phyloP scores from a whole-genome alignment of 2,113 vertebrate species.

The Oreochromis niloticus region DNA sequence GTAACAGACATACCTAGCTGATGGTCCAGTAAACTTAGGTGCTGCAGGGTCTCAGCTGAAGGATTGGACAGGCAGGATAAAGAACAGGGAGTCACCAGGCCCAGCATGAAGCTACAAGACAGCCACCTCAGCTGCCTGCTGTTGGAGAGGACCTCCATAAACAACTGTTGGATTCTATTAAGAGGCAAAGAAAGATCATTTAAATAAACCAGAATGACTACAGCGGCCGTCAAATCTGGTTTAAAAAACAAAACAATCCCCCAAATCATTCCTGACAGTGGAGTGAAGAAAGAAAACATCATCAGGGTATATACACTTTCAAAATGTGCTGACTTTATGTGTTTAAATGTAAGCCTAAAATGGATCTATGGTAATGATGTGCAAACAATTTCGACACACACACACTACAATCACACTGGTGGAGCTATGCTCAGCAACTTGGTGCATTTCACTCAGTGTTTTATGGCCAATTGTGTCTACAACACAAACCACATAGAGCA shows the following conservation, averaged over 20 bases:
- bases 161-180: conserved; percentile 91
- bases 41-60: conserved; percentile 88
- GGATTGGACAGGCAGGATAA: conserved; percentile 88
- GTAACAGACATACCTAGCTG: conserved; percentile 69
- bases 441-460: background rate
- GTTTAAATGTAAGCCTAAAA: background rate
- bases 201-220: background rate
- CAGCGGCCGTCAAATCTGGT: background rate
- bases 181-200: background rate
- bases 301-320: background rate
- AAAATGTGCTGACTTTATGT: rapidly evolving
- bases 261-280: background rate
- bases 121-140: conserved; percentile 93
- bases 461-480: background rate
- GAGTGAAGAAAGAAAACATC: background rate
- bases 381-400: background rate
- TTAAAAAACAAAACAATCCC: background rate
- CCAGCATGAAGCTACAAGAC: conserved; percentile 94
- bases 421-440: background rate
- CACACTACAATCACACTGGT: background rate
- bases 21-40: conserved; percentile 93
- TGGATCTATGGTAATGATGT: background rate
- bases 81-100: conserved; percentile 89
- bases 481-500: background rate
- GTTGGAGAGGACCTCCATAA: conserved; percentile 93